phyloP scores from a whole-genome alignment of 2,888 invertebrate species.

The Microchrysa polita region DNA sequence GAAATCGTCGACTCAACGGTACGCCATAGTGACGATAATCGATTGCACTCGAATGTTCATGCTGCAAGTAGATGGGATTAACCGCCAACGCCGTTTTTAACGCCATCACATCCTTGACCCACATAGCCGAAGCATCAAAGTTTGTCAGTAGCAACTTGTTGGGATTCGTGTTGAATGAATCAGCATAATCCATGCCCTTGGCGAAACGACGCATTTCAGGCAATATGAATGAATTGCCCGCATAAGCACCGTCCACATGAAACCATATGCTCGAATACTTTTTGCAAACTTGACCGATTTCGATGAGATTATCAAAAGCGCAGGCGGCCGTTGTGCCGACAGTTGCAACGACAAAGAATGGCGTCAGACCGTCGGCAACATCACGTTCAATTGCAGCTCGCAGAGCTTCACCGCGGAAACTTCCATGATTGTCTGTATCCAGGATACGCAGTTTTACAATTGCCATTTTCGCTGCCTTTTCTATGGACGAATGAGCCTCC shows the following conservation, averaged over 20 bases:
- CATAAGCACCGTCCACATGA: constrained; percentile 89
- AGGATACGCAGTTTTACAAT: constrained; percentile 76
- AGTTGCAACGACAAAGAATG: constrained; percentile 85
- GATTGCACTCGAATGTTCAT: constrained; percentile 77
- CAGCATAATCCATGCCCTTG: constrained; percentile 77
- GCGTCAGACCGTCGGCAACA: constrained; percentile 76
- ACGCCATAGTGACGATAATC: constrained; percentile 88
- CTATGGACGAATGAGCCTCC: constrained; percentile 80
- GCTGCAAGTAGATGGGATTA: constrained; percentile 86
- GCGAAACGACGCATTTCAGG: constrained; percentile 79
- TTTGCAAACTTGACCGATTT: constrained; percentile 78
- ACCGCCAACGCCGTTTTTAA: constrained; percentile 86
- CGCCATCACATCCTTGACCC: constrained; percentile 80
- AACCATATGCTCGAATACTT: constrained; percentile 77
- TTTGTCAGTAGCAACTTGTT: constrained; percentile 88
- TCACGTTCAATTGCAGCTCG: constrained; percentile 76
- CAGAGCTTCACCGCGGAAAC: constrained; percentile 72
- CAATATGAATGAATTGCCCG: constrained; percentile 85
- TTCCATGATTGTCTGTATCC: constrained; percentile 75
- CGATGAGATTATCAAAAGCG: constrained; percentile 82
- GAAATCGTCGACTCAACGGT: constrained; percentile 83
- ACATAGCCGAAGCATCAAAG: constrained; percentile 86
- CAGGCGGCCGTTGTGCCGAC: constrained; percentile 86
- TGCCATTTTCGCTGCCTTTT: constrained; percentile 83
- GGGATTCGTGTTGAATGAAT: constrained; percentile 88